Evolutionary conservation across 2,113 vertebrate species (phyloP).

Genomic region (Sander lucioperca): DNA sequence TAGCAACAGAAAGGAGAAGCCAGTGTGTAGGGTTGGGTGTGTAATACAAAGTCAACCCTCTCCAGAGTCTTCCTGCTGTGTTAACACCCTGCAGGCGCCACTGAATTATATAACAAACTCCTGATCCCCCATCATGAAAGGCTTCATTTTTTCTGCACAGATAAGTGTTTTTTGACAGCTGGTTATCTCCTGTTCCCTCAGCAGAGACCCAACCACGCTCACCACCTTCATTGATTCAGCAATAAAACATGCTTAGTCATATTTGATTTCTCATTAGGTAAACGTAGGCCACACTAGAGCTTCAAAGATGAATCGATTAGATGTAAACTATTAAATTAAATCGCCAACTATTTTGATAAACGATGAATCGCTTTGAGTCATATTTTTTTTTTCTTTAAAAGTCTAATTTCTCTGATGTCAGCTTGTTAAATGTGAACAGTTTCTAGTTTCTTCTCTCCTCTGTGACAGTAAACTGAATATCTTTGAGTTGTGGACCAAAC

Average conservation of each 20-base stretch:
- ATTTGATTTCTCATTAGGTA: neutral
- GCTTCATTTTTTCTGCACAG: neutral
- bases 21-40: neutral
- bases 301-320: no score
- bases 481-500: no score
- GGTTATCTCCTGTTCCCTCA: neutral
- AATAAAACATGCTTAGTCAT: neutral
- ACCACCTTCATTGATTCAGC: neutral
- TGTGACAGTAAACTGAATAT: no score
- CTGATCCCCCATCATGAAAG: neutral
- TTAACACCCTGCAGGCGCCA: neutral
- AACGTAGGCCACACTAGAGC: no score
- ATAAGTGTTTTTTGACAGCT: constrained; percentile 24
- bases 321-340: no score
- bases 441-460: no score
- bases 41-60: neutral
- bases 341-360: no score
- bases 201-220: neutral
- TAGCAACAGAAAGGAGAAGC: neutral
- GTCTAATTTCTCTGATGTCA: no score
- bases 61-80: neutral
- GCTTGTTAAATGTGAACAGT: no score
- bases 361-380: no score
- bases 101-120: neutral
- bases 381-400: no score